Percentiles rank a stretch among this genome's conserved stretches.
Conservation (phyloP, 2,888 invertebrate species). For the Cepaea hortensis region DNA sequence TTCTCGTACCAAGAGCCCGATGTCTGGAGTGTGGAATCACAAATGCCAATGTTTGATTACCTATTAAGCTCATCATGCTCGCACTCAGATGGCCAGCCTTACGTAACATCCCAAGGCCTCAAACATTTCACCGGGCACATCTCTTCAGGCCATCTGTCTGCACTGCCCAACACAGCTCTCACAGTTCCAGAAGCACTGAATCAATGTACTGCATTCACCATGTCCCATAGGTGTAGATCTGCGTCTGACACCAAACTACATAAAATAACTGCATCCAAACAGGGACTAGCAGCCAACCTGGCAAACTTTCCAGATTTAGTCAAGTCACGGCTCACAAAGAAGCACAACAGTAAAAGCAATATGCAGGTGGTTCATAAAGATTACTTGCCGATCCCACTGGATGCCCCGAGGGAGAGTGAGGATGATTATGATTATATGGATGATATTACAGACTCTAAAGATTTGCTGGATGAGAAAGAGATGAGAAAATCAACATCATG, state of each 20-base stretch:
- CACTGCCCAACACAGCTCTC: conserved; percentile 40
- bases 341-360: conserved; percentile 45
- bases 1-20: conserved; percentile 64
- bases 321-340: conserved; percentile 50
- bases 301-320: conserved; percentile 53
- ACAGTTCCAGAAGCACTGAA: conserved; percentile 19
- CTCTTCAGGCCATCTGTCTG: conserved; percentile 14
- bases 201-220: conserved; percentile 17
- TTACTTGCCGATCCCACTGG: conserved; percentile 53
- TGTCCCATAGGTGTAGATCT: conserved; percentile 48
- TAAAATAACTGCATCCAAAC: conserved; percentile 52
- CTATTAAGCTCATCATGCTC: conserved; percentile 46
- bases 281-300: conserved; percentile 53
- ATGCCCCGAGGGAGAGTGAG: conserved; percentile 49
- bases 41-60: conserved; percentile 67
- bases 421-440: conserved; percentile 53
- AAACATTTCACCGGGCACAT: conserved; percentile 32
- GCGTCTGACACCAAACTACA: conserved; percentile 55
- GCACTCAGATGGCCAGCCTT: conserved; percentile 24
- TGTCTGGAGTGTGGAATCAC: conserved; percentile 64
- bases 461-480: conserved; percentile 54
- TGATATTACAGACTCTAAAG: conserved; percentile 51
- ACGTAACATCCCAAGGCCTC: conserved; percentile 19
- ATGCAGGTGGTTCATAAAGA: conserved; percentile 50
- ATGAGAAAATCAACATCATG: conserved; percentile 56